A percentile compares a stretch with the other conserved stretches of the same genome.
phyloP scores from a whole-genome alignment of 1,140 invertebrate species.

The Brachionus calyciflorus region DNA sequence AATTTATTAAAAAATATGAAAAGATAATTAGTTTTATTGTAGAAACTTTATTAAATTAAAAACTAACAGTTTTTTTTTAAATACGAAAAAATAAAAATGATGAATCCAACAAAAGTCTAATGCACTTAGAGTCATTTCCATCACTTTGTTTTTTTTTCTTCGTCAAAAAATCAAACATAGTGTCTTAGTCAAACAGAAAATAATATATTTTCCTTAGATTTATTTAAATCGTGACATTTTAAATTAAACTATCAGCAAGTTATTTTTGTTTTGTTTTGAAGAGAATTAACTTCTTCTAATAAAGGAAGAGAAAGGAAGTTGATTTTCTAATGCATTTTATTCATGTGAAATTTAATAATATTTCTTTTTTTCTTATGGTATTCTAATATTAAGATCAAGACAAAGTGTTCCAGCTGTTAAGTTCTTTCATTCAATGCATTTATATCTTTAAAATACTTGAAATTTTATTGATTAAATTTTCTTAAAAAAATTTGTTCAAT shows the following conservation, averaged over 20 bases:
- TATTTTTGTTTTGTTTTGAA: too few relatives aligned
- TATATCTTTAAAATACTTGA: too few relatives aligned
- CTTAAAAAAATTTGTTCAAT: too few relatives aligned
- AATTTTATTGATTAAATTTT: too few relatives aligned
- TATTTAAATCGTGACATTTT: slow-evolving; percentile 32
- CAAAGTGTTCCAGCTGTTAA: too few relatives aligned
- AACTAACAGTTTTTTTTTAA: background rate
- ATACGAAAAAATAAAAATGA: too few relatives aligned
- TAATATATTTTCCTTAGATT: background rate
- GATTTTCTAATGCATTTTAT: slow-evolving; percentile 11
- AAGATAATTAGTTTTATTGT: slow-evolving; percentile 26
- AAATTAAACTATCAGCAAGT: background rate
- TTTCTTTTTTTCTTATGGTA: background rate
- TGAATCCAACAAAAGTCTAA: too few relatives aligned
- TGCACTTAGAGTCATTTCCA: too few relatives aligned
- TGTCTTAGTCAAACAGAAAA: slow-evolving; percentile 1
- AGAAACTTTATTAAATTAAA: slow-evolving; percentile 25
- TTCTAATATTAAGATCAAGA: too few relatives aligned
- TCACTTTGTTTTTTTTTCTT: too few relatives aligned
- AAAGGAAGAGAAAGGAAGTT: slow-evolving; percentile 25
- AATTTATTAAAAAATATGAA: slow-evolving; percentile 5
- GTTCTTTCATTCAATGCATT: too few relatives aligned
- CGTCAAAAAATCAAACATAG: background rate
- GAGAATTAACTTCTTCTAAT: too few relatives aligned
- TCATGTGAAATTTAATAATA: background rate